A percentile compares a stretch with the other conserved stretches of the same genome.
These are phyloP conservation scores for Slavum lentiscoides DNA, from an alignment of 2,888 invertebrate genomes.

Conservation along the genomic window DNA sequence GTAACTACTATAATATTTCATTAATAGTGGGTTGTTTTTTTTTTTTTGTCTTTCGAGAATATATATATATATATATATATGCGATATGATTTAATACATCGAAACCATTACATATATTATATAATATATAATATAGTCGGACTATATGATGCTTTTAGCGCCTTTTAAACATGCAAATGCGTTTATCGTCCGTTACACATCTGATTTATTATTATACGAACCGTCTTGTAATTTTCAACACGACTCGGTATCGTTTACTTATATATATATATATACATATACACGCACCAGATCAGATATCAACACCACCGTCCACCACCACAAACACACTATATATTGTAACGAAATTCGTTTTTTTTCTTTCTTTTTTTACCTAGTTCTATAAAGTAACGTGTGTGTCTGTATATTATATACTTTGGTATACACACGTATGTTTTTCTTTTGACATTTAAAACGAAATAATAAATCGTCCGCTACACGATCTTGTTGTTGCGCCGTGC, in stretches of 20 bases:
- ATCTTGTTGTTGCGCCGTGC: not conserved
- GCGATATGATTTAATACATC: conserved; percentile 13
- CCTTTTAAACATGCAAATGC: conserved; percentile 27
- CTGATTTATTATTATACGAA: conserved; percentile 25
- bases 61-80: not conserved
- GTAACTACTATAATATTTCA: conserved; percentile 18
- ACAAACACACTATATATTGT: conserved; percentile 6
- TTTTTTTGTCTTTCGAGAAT: not conserved
- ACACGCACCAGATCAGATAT: conserved; percentile 33
- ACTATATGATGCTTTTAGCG: conserved; percentile 10
- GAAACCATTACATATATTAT: not conserved
- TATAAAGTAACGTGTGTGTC: not conserved
- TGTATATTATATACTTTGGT: not conserved
- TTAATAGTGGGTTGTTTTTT: not conserved
- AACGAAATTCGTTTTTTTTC: conserved; percentile 14
- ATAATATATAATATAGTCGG: too few relatives aligned
- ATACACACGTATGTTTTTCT: not conserved
- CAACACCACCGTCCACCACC: not conserved
- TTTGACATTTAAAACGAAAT: conserved; percentile 24
- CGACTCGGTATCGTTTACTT: conserved; percentile 12
- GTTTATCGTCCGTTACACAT: conserved; percentile 14
- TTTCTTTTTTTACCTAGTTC: not conserved
- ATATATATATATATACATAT: too few relatives aligned
- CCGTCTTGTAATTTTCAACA: conserved; percentile 35
- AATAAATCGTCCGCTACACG: conserved; percentile 13